phyloP scores from a whole-genome alignment of 2,797 vertebrate species.

The Natrix natrix region DNA sequence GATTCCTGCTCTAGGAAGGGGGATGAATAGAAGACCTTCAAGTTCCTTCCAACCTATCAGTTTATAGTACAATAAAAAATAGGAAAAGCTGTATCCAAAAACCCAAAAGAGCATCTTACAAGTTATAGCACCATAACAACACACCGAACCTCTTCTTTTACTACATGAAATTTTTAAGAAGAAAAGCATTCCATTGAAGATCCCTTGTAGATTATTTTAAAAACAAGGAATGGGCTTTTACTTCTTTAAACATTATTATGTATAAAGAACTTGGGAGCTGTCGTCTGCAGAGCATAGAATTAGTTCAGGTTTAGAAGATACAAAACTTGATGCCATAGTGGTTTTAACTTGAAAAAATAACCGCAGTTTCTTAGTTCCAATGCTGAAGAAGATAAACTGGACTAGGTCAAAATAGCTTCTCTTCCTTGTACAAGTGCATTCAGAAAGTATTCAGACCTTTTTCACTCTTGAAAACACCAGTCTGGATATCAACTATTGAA shows the following conservation, averaged over 20 bases:
- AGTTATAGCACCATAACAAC: neutral
- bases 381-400: neutral
- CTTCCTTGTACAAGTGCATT: neutral
- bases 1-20: neutral
- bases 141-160: neutral
- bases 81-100: neutral
- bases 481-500: too few species aligned
- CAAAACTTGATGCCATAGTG: neutral
- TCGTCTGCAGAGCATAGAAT: neutral
- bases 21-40: neutral
- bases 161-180: neutral
- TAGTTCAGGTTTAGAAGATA: neutral
- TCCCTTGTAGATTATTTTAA: neutral
- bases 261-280: neutral
- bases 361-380: neutral
- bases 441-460: too few species aligned
- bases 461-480: too few species aligned
- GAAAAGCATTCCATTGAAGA: neutral
- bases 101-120: neutral
- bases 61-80: neutral
- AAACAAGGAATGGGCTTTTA: neutral
- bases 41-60: neutral
- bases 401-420: neutral
- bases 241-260: neutral
- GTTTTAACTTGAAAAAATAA: neutral